Evolutionary conservation across 2,888 invertebrate genomes (phyloP).

Genomic region (Prosapia bicincta): DNA sequence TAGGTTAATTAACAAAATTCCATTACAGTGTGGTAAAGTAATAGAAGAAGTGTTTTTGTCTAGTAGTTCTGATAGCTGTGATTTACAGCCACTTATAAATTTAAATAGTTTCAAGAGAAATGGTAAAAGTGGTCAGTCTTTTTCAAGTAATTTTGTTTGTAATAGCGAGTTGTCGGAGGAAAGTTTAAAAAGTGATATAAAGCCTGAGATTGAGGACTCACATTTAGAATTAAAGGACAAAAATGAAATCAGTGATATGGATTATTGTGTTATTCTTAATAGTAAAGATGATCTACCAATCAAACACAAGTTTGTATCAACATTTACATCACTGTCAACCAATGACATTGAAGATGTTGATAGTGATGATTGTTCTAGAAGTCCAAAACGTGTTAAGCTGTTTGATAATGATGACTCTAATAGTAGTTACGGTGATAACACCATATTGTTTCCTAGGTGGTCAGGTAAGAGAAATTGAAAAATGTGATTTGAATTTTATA

Average conservation of each 20-base stretch:
- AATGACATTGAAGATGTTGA: too few species aligned
- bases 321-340: too few species aligned
- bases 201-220: not conserved
- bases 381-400: not conserved
- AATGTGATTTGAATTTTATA: not conserved
- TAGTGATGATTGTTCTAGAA: not conserved
- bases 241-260: not conserved
- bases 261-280: not conserved
- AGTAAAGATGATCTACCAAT: not conserved
- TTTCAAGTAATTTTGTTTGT: not conserved
- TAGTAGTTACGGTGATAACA: not conserved
- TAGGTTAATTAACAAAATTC: not conserved
- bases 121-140: too few species aligned
- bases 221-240: not conserved
- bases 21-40: not conserved
- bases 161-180: not conserved
- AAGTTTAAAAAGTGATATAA: not conserved
- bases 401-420: not conserved
- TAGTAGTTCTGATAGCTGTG: slow-evolving; percentile 9
- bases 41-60: slow-evolving; percentile 16
- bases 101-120: not conserved
- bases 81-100: not conserved
- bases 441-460: not conserved
- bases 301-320: not conserved
- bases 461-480: not conserved